Percentiles rank a stretch among this genome's conserved stretches.
These are phyloP conservation scores for Cydia splendana DNA, from an alignment of 1,140 invertebrate species.

Conservation along the genomic window DNA sequence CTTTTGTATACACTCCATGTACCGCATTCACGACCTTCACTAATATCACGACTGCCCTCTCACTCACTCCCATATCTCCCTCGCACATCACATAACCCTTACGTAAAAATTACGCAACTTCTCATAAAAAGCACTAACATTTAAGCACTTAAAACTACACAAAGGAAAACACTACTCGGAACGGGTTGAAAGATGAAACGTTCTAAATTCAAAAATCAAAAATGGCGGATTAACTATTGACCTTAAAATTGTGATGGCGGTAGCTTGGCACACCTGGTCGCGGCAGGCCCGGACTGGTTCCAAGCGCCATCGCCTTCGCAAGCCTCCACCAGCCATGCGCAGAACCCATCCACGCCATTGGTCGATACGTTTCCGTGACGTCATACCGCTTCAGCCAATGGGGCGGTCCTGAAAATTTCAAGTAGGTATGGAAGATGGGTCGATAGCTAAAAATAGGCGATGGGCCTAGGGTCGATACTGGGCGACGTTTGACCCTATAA, in stretches of 20 bases:
- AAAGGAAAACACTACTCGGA: conserved; percentile 37
- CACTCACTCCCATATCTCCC: conserved; percentile 34
- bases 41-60: conserved; percentile 35
- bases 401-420: conserved; percentile 68
- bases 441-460: conserved; percentile 74
- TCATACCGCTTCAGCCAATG: conserved; percentile 60
- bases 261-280: conserved; percentile 72
- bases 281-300: conserved; percentile 69
- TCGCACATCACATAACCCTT: conserved; percentile 24
- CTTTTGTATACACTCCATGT: conserved; percentile 15
- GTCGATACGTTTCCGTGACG: conserved; percentile 54
- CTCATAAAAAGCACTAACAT: conserved; percentile 27
- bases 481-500: background rate
- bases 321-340: conserved; percentile 63
- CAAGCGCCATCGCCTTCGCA: conserved; percentile 42
- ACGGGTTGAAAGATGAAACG: conserved; percentile 40
- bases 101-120: conserved; percentile 33
- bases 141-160: conserved; percentile 46
- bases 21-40: conserved; percentile 36
- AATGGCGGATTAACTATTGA: conserved; percentile 60
- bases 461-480: conserved; percentile 40
- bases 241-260: conserved; percentile 59
- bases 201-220: conserved; percentile 43
- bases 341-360: conserved; percentile 51
- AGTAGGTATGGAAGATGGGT: conserved; percentile 70